These are phyloP conservation scores for Lycaena phlaeas DNA, from an alignment of 2,888 invertebrate species.

Conservation along the genomic window DNA sequence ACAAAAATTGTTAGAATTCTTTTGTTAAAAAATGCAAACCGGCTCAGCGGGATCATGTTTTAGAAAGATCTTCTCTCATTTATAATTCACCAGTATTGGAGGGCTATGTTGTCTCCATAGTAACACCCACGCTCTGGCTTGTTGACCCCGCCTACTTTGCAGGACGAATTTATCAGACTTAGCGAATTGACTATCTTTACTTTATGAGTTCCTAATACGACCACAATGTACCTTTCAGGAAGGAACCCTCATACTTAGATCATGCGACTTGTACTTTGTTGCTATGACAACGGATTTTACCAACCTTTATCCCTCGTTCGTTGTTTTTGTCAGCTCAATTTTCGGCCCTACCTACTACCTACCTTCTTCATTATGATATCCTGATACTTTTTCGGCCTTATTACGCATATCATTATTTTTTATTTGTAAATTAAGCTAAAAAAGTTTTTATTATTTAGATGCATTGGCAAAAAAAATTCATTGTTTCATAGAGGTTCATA, in stretches of 20 bases:
- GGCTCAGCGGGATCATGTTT: slow-evolving; percentile 3
- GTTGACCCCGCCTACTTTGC: slow-evolving; percentile 50
- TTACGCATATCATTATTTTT: slow-evolving; percentile 70
- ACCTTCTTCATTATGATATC: slow-evolving; percentile 44
- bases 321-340: slow-evolving; percentile 23
- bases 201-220: slow-evolving; percentile 67
- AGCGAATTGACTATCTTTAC: slow-evolving; percentile 27
- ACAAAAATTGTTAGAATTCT: slow-evolving; percentile 8
- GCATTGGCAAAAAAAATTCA: no score
- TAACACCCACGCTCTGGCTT: slow-evolving; percentile 55
- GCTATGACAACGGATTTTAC: slow-evolving; percentile 26
- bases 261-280: no score
- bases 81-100: slow-evolving; percentile 39
- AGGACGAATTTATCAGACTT: slow-evolving; percentile 39
- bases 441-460: no score
- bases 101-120: slow-evolving; percentile 55
- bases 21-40: background rate
- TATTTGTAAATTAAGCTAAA: no score
- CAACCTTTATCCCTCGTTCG: slow-evolving; percentile 15
- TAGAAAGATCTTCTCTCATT: slow-evolving; percentile 31
- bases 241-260: slow-evolving; percentile 43
- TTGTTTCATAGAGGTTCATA: no score
- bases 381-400: slow-evolving; percentile 68
- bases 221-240: slow-evolving; percentile 80
- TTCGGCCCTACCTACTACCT: slow-evolving; percentile 23